Evolutionary conservation across 2,113 vertebrate species (phyloP).

Genomic region (Cnemophilus loriae): DNA sequence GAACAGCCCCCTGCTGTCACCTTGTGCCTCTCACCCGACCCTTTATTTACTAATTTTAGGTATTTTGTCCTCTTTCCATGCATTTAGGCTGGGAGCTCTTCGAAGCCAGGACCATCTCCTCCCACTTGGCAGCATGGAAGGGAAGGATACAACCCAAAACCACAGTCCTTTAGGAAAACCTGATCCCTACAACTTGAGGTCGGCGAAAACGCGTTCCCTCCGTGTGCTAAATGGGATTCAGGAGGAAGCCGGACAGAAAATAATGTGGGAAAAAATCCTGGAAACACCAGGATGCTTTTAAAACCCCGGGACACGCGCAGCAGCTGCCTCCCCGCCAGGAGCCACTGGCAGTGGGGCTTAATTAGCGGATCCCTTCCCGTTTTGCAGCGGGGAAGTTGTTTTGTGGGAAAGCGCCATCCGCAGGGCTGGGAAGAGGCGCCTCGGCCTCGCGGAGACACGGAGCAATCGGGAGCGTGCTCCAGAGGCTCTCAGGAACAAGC

Average conservation of each 20-base stretch:
- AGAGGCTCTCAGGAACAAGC: neutral
- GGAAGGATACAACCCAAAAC: fast-evolving
- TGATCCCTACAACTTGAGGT: neutral
- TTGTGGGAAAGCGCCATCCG: neutral
- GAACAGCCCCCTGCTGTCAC: neutral
- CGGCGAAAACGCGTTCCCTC: fast-evolving
- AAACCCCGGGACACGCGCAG: neutral
- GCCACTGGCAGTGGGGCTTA: neutral
- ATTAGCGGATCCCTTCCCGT: neutral
- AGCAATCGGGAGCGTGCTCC: neutral
- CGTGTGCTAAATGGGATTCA: fast-evolving
- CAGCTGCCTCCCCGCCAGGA: slow-evolving; percentile 23
- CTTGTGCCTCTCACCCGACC: neutral
- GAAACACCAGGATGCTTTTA: neutral
- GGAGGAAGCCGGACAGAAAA: neutral
- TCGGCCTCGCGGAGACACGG: neutral
- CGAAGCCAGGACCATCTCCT: neutral
- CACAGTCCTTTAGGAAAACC: neutral
- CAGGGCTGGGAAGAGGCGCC: neutral
- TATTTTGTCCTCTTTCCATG: neutral
- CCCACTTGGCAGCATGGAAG: neutral
- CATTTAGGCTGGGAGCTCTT: neutral
- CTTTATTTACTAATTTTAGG: neutral
- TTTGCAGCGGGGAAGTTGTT: neutral
- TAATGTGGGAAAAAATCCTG: neutral